Conservation (phyloP, 2,797 vertebrate genomes). For the Chiroxiphia lanceolata region DNA sequence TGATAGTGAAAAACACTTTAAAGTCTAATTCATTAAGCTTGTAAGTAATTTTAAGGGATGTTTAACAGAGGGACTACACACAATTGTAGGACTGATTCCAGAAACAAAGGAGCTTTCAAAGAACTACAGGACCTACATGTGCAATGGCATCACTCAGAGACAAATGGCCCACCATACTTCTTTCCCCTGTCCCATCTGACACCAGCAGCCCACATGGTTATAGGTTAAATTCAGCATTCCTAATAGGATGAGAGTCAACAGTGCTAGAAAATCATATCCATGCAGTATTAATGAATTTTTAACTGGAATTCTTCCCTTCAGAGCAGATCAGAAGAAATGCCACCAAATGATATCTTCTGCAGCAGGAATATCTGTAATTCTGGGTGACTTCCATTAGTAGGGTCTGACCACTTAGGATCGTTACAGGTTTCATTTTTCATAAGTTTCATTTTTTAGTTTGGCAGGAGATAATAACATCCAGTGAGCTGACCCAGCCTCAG, state of each 20-base stretch:
- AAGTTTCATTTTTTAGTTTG: constrained; percentile 42
- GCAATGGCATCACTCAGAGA: neutral
- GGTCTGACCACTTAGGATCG: constrained; percentile 9
- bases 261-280: neutral
- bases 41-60: neutral
- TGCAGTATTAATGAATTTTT: neutral
- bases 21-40: neutral
- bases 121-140: neutral
- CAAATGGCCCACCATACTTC: fast-evolving
- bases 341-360: neutral
- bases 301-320: neutral
- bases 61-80: neutral
- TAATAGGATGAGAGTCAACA: neutral
- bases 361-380: neutral
- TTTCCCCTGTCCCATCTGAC: neutral
- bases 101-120: neutral
- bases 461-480: constrained; percentile 56
- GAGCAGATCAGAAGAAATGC: neutral
- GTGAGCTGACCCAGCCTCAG: constrained; percentile 24
- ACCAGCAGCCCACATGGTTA: neutral
- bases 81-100: neutral
- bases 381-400: neutral
- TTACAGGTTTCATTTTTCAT: constrained; percentile 49
- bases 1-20: neutral
- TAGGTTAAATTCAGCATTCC: neutral